Evolutionary conservation across 2,113 vertebrate genomes (phyloP), one percentile per base, ranked within the genome.

Genomic region (Naja naja): DNA sequence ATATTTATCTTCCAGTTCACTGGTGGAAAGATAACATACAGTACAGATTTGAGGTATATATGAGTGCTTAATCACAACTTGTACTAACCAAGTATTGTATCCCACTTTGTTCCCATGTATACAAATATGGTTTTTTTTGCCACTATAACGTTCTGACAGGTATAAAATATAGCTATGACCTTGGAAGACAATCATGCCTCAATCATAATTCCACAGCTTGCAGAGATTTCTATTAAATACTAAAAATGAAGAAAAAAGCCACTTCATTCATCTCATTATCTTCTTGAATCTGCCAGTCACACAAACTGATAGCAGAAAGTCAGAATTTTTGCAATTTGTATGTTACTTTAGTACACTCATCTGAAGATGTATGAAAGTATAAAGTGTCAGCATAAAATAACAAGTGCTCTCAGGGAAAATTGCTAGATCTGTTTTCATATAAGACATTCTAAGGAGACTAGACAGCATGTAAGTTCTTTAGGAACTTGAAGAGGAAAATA

Each of bases 361-460:
- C 91, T 89, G 49, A 34, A 94, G 47, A 87, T 64, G 18, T 69
- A 55, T 85, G 89, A 92, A 90, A 92, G 81, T 18, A 18, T 91
- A 64, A 60, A 52, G 58, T 85, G 64, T 85, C 92, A 81, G 54
- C 9, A 53, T 85, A 49, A 94, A 93, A 93, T 85, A 91, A 91
- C 55, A 89, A 91, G 34, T 8, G 25, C 34, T 52, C 14, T 90
- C 81, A 92, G 9, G 49, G 39, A 12, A 91, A 45, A 92, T 27
- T 34, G 91, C 87, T 87, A 49, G 52, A 74, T 60, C 18, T 43
- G 43, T 39, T 47, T 92, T 92, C 30, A 90, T 90, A 85, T 87
- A 88, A n/a, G 34, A 60, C n/a, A 56, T n/a, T 85, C 55, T 81
- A 88, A 88, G 30, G 18, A 88, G 25, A 58, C 23, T 74, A 47